Evolutionary conservation across 2,888 invertebrate genomes (phyloP).

Genomic region (Minunthozetes semirufus): DNA sequence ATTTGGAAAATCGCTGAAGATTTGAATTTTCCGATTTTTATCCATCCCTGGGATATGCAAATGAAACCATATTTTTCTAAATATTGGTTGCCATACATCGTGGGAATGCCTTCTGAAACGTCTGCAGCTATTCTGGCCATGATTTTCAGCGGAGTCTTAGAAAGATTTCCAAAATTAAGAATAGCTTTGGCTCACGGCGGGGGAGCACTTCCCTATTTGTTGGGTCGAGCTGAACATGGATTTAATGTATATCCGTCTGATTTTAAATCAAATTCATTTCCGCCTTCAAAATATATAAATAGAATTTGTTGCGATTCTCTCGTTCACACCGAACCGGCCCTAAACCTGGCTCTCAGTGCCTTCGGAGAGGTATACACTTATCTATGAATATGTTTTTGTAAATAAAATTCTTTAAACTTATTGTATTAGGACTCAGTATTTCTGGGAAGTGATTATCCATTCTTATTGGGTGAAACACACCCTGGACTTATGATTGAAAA

Average conservation of each 20-base stretch:
- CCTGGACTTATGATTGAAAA: slow-evolving; percentile 51
- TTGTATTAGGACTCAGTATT: slow-evolving; percentile 50
- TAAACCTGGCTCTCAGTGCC: slow-evolving; percentile 51
- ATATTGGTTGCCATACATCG: slow-evolving; percentile 56
- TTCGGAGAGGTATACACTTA: slow-evolving; percentile 50
- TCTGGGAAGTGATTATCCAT: slow-evolving; percentile 56
- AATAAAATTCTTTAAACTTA: slow-evolving; percentile 29
- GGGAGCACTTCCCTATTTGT: slow-evolving; percentile 54
- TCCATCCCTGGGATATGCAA: slow-evolving; percentile 58
- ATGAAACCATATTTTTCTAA: slow-evolving; percentile 51
- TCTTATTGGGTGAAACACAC: slow-evolving; percentile 54
- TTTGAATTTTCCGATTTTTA: slow-evolving; percentile 52
- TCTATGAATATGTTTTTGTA: background rate
- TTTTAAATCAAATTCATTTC: slow-evolving; percentile 46
- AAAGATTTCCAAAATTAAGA: slow-evolving; percentile 51
- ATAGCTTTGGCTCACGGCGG: slow-evolving; percentile 55
- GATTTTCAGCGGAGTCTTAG: slow-evolving; percentile 54
- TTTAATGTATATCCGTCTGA: slow-evolving; percentile 39
- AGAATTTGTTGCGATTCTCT: slow-evolving; percentile 53
- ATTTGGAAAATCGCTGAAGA: slow-evolving; percentile 54
- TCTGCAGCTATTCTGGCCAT: slow-evolving; percentile 53
- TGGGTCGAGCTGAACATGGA: slow-evolving; percentile 54
- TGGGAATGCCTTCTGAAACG: slow-evolving; percentile 57
- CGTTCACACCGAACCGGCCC: slow-evolving; percentile 52
- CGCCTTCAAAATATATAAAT: slow-evolving; percentile 50